Evolutionary conservation across 2,797 vertebrate species (phyloP).

Genomic region (Melanotaenia nigrans): DNA sequence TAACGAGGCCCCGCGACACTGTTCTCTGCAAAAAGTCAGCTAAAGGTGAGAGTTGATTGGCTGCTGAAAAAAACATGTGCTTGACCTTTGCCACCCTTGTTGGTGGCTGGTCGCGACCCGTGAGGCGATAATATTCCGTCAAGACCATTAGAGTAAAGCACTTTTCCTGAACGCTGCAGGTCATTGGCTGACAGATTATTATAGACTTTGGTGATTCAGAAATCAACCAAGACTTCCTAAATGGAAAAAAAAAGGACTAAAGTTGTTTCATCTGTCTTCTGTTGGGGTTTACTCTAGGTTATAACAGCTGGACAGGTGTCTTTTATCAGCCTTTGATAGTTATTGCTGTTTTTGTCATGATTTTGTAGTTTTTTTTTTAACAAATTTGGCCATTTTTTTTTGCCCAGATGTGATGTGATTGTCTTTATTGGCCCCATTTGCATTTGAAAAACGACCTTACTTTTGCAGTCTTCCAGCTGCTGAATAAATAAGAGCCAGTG

Average conservation of each 20-base stretch:
- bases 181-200: not conserved
- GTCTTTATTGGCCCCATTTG: constrained; percentile 40
- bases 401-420: constrained; percentile 24
- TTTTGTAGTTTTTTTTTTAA: too few species aligned
- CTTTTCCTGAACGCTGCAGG: not conserved
- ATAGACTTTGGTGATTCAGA: not conserved
- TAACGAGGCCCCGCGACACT: constrained; percentile 65
- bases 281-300: too few species aligned
- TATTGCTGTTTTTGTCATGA: too few species aligned
- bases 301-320: too few species aligned
- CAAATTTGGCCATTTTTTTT: too few species aligned
- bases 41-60: constrained; percentile 40
- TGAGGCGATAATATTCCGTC: constrained; percentile 1
- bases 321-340: too few species aligned
- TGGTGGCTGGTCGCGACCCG: not conserved
- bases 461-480: constrained; percentile 7
- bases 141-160: constrained; percentile 10
- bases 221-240: constrained; percentile 9
- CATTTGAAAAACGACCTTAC: constrained; percentile 27
- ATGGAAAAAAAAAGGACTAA: not conserved
- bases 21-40: constrained; percentile 12
- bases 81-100: constrained; percentile 43
- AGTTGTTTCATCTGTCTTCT: too few species aligned
- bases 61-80: constrained; percentile 33
- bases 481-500: constrained; percentile 55